Evolutionary conservation across 2,888 invertebrate species (phyloP).

Genomic region (Lasioglossum morio): DNA sequence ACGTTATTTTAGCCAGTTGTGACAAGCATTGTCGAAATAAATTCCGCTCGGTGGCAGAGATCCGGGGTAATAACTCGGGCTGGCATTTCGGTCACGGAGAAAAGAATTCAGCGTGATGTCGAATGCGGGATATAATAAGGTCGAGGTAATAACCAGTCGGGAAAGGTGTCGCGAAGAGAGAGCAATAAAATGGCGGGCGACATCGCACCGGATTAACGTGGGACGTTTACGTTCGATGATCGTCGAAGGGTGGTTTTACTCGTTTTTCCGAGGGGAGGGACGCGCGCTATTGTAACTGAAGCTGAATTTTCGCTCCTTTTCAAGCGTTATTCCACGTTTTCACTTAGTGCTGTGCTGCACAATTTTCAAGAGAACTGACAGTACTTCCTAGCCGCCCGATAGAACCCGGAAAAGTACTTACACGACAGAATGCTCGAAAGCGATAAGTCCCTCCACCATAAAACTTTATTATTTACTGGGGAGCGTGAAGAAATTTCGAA

Average conservation of each 20-base stretch:
- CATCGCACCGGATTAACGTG: slow-evolving; percentile 15
- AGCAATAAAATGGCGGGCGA: slow-evolving; percentile 32
- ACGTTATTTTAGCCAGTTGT: background rate
- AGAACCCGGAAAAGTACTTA: slow-evolving; percentile 34
- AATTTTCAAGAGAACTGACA: slow-evolving; percentile 21
- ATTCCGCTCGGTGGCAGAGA: background rate
- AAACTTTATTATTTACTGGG: slow-evolving; percentile 45
- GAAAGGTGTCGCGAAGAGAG: slow-evolving; percentile 5
- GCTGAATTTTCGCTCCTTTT: slow-evolving; percentile 18
- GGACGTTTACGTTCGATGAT: slow-evolving; percentile 30
- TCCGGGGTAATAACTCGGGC: background rate
- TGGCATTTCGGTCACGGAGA: background rate
- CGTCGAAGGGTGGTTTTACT: slow-evolving; percentile 5
- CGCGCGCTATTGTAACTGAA: slow-evolving; percentile 16
- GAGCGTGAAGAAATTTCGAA: slow-evolving; percentile 35
- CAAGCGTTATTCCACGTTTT: slow-evolving; percentile 25
- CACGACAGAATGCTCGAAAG: slow-evolving; percentile 32
- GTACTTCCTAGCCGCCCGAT: slow-evolving; percentile 7
- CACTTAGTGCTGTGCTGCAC: slow-evolving; percentile 9
- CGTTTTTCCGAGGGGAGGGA: background rate
- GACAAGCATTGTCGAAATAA: background rate
- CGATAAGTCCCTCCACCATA: slow-evolving; percentile 40
- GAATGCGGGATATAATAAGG: slow-evolving; percentile 1
- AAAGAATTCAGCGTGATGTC: background rate
- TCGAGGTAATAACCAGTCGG: slow-evolving; percentile 1